Base-by-base conservation (phyloP, 2,888 invertebrate genomes). In the Drosophila neotestacea region DNA sequence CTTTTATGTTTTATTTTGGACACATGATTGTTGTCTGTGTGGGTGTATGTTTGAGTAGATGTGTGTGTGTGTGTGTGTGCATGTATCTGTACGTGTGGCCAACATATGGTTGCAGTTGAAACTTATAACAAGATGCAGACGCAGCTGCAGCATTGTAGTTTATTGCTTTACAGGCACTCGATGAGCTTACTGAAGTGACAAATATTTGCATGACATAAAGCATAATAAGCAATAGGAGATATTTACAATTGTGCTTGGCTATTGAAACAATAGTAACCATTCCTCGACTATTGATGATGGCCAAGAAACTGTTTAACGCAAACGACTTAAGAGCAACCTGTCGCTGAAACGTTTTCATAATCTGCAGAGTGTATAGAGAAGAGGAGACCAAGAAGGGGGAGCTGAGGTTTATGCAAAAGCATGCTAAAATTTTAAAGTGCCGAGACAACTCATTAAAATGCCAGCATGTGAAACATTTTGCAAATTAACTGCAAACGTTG, bases 401-500 rank as follows among this genome's bases (percentile, higher is more conserved):
- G 10, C 34, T 13, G 10, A 11, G 27, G 13, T 13, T 13, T 38
- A 27, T 16, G 13, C 6, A 10, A 7, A 2, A 10, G 22, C n/a
- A 36, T 39, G 59, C 16, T 42, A 50, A 54, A 44, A 44, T 42
- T 41, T 79, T 72, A 79, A 78, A 78, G 65, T 69, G 72, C 76
- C 68, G 77, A 64, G 79, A 80, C 80, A 84, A 70, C 83, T 84
- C 84, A 88, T 84, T 84, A 80, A 87, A 76, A 78, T 77, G 83
- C 78, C 80, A 70, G 70, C 61, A 72, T 77, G 71, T 70, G 80
- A 63, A 85, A 82, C 85, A 82, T 86, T 87, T 88, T 79, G 85
- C 82, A 86, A 88, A 86, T 86, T 85, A 88, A 86, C 85, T 87
- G 85, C 89, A 72, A 82, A 84, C 85, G 88, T 77, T 71, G 83